These are phyloP conservation scores for Leguminivora glycinivorella DNA, from an alignment of 1,140 invertebrate species.

Conservation along the genomic window DNA sequence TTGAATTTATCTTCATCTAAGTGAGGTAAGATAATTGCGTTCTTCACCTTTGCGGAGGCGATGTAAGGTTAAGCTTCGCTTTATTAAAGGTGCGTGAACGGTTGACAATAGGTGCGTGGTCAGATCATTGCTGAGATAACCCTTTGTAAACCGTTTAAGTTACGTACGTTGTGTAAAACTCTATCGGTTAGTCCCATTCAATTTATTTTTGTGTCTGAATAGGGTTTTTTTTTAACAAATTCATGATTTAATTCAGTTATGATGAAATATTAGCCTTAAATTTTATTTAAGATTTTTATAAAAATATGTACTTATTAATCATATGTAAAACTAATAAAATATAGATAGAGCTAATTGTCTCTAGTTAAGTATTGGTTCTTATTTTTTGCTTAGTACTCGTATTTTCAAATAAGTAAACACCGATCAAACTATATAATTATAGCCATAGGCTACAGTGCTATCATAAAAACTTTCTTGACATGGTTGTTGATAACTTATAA, in stretches of 20 bases:
- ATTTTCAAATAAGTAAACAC: too few relatives aligned
- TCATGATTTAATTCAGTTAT: too few relatives aligned
- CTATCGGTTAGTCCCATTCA: background rate
- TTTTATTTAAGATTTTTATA: too few relatives aligned
- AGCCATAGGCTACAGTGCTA: too few relatives aligned
- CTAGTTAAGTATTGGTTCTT: too few relatives aligned
- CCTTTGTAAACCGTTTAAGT: slow-evolving; percentile 3
- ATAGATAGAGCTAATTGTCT: too few relatives aligned
- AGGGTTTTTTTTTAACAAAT: background rate
- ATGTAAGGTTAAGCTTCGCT: slow-evolving; percentile 47
- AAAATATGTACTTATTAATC: too few relatives aligned
- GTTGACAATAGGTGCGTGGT: slow-evolving; percentile 58
- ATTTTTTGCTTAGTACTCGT: too few relatives aligned
- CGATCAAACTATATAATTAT: too few relatives aligned
- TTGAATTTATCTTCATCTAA: slow-evolving; percentile 65
- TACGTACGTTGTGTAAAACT: background rate
- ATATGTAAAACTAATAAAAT: too few relatives aligned
- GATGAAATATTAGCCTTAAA: too few relatives aligned
- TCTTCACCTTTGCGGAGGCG: slow-evolving; percentile 57
- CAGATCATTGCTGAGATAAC: slow-evolving; percentile 49
- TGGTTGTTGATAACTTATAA: background rate
- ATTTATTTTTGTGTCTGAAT: background rate
- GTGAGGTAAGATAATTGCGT: slow-evolving; percentile 56
- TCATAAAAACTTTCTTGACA: background rate
- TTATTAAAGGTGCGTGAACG: slow-evolving; percentile 61